A percentile compares a stretch with the other conserved stretches of the same genome.
These are phyloP conservation scores for Bombus pascuorum DNA, from an alignment of 1,140 invertebrate genomes.

Conservation along the genomic window DNA sequence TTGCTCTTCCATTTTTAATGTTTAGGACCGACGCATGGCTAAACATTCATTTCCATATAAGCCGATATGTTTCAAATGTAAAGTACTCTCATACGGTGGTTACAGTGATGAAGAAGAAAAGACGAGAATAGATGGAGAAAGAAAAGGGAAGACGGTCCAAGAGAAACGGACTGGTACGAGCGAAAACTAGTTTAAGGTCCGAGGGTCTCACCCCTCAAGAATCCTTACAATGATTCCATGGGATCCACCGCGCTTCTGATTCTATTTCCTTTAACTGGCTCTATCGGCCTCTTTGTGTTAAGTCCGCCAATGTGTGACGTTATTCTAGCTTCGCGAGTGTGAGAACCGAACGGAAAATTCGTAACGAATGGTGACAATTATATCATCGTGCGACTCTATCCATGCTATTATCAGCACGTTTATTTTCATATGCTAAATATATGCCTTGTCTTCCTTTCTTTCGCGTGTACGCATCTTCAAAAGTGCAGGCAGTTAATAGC, in stretches of 20 bases:
- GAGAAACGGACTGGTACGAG: slow-evolving; percentile 66
- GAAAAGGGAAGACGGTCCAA: slow-evolving; percentile 42
- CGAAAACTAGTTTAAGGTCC: slow-evolving; percentile 65
- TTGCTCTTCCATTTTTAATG: slow-evolving; percentile 47
- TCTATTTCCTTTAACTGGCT: slow-evolving; percentile 67
- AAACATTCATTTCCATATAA: slow-evolving; percentile 78
- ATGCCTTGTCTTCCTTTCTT: neutral
- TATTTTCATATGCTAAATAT: neutral
- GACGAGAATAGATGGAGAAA: slow-evolving; percentile 49
- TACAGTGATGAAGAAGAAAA: slow-evolving; percentile 58
- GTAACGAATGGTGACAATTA: slow-evolving; percentile 35
- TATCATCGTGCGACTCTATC: neutral
- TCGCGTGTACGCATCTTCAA: neutral
- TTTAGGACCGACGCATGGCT: slow-evolving; percentile 70
- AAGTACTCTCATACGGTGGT: slow-evolving; percentile 58
- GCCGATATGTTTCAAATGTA: slow-evolving; percentile 78
- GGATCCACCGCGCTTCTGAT: slow-evolving; percentile 64
- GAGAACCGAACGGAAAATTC: slow-evolving; percentile 66
- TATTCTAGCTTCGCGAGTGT: slow-evolving; percentile 53
- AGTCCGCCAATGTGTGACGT: slow-evolving; percentile 6
- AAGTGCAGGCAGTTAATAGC: neutral
- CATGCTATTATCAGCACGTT: neutral
- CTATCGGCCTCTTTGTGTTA: slow-evolving; percentile 48
- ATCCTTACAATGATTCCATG: slow-evolving; percentile 66
- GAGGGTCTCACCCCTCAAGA: slow-evolving; percentile 62